Conservation (phyloP, 1,140 invertebrate species). For the Melipona quadrifasciata region DNA sequence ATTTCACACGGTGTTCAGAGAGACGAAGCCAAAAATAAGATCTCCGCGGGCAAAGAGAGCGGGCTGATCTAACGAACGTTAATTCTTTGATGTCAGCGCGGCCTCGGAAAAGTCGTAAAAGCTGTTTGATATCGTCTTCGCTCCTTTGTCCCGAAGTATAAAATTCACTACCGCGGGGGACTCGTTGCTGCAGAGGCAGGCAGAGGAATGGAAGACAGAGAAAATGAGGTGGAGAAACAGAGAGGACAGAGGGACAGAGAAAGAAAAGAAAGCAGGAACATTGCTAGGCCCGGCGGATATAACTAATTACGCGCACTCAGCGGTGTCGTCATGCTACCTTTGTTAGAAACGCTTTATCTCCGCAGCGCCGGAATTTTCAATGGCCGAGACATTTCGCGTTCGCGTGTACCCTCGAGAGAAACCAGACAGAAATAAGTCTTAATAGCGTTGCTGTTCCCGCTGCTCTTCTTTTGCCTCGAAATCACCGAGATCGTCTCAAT, state of each 20-base stretch:
- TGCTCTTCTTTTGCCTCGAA: neutral
- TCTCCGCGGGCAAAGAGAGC: conserved; percentile 14
- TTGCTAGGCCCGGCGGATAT: conserved; percentile 61
- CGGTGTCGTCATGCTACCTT: conserved; percentile 60
- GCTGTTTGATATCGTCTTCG: conserved; percentile 66
- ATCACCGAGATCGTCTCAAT: neutral
- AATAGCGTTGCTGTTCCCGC: conserved; percentile 36
- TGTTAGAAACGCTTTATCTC: conserved; percentile 62
- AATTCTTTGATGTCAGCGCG: conserved; percentile 62
- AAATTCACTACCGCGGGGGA: conserved; percentile 64
- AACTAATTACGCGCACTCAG: conserved; percentile 69
- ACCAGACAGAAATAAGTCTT: conserved; percentile 39
- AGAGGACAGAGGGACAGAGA: neutral
- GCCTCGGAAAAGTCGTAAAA: conserved; percentile 55
- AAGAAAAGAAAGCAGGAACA: neutral
- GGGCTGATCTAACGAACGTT: conserved; percentile 19
- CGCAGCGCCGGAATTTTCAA: conserved; percentile 51
- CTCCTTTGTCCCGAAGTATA: conserved; percentile 65
- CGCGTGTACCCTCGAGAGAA: conserved; percentile 21
- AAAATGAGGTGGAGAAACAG: too few relatives aligned
- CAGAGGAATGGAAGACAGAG: too few relatives aligned
- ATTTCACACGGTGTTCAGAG: neutral
- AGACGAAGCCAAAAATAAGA: conserved; percentile 35
- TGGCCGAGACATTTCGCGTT: conserved; percentile 44
- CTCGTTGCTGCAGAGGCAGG: conserved; percentile 35